Base-by-base conservation (phyloP, 2,113 vertebrate genomes). In the Aegithalos caudatus region DNA sequence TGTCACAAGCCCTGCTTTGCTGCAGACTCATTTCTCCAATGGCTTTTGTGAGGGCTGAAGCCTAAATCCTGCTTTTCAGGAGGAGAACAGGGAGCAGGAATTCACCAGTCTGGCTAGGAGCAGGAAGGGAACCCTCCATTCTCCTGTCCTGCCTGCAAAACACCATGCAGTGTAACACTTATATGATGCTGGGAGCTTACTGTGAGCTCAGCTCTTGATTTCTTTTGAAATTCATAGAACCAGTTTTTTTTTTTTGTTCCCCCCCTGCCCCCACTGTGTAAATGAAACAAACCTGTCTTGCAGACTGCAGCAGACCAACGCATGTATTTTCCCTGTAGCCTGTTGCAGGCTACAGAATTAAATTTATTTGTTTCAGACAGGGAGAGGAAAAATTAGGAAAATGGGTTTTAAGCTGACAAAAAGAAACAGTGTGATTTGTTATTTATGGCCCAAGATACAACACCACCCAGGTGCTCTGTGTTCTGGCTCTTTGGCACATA, bases 321-420 rank as follows among this genome's bases (percentile, higher is more conserved):
- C 31, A 1, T 7, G 0, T 71, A 51, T 65, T 85, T 90, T 65
- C n/a, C 17, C 64, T 18, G 11, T 82, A 80, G 40, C 62, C 64
- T 86, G 33, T 90, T 90, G 35, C 11, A 38, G 42, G 45, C 79
- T 83, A 62, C 44, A 74, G 48, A 83, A 67, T 37, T 86, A 57
- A 86, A 40, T 83, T 88, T 88, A 15, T 58, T 90, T n/a, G 42
- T 72, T 95, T 88, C 38, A 78, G 72, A 11, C 7, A 27, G 51
- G 1, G 11, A 58, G 24, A n/a, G 64, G 16, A 35, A 74, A 65
- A 94, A 74, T 67, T 56, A 85, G 37, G 65, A 64, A 84, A 81
- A 50, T 31, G 5, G 29, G 4, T 81, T 73, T 91, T 81, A 64
- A 69, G 28, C 11, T 88, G 76, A 70, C 45, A 61, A 10, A 80